Conservation (phyloP, 2,113 vertebrate genomes). For the Gymnarchus niloticus region DNA sequence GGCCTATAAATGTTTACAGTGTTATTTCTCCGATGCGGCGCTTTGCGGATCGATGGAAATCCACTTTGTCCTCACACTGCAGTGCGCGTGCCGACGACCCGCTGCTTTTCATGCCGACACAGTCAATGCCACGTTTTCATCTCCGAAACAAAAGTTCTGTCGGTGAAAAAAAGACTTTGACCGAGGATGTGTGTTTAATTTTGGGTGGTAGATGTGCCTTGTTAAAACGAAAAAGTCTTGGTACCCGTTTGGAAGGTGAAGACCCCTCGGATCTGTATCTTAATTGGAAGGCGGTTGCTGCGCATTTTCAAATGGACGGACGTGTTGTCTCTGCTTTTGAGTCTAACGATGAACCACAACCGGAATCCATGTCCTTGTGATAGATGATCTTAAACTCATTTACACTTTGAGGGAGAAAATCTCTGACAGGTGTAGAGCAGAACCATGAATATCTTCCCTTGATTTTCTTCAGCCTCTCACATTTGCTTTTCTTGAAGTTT, state of each 20-base stretch:
- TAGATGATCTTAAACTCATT: not conserved
- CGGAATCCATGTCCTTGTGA: not conserved
- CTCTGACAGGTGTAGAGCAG: not conserved
- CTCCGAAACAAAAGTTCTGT: not conserved
- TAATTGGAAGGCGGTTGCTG: not conserved
- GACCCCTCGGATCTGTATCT: not conserved
- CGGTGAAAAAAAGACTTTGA: not conserved
- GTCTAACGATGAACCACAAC: not conserved
- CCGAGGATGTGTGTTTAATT: too few relatives aligned
- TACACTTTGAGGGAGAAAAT: not conserved
- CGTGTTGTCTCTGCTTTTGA: constrained; percentile 9
- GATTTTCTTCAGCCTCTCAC: not conserved
- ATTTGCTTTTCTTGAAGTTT: not conserved
- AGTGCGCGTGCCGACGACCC: constrained; percentile 10
- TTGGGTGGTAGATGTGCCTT: not conserved
- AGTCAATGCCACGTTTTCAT: constrained; percentile 1
- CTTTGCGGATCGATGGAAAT: constrained; percentile 38
- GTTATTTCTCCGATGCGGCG: constrained; percentile 27
- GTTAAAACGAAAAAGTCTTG: not conserved
- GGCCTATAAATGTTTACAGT: constrained; percentile 30
- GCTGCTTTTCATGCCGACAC: not conserved
- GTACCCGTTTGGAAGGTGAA: not conserved
- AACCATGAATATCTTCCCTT: not conserved
- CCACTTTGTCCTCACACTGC: constrained; percentile 30
- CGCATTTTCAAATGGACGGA: not conserved